Evolutionary conservation across 2,888 invertebrate genomes (phyloP), one percentile per base, ranked within the genome.

Genomic region (Eupithecia vulgata): DNA sequence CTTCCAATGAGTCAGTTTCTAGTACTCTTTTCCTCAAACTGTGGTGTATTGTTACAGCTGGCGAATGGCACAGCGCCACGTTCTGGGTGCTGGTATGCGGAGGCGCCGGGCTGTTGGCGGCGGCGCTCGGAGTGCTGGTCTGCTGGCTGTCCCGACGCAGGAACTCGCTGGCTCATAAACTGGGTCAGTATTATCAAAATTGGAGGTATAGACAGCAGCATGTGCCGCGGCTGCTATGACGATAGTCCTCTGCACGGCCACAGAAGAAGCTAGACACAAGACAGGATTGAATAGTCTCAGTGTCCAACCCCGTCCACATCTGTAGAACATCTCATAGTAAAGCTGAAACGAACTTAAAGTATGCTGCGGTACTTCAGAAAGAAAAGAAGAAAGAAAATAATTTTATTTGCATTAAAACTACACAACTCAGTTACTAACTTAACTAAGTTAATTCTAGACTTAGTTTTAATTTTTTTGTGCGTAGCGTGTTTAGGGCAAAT

Each of bases 71-170:
- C 80, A 87, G 88, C 70, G 81, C 86, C 3, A 81, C 87, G 7
- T 85, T 92, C 73, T 94, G 94, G 94, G 81, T 90, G 82, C 77
- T 91, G 75, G 85, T 91, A 65, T 85, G 87, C 72, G 89, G 87
- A 0, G 88, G 85, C 12, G 84, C 84, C 1, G 85, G 81, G 17
- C 78, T 90, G 67, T 81, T 86, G 61, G 80, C 85, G 6, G 81
- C 82, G 45, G 81, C 84, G 57, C 84, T 94, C 17, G 89, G 82
- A 1, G 88, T 86, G 5, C 79, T 92, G 74, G 91, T 87, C 15
- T 94, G 93, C 87, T 94, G 93, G 93, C 82, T 91, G 68, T 86
- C 88, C 8, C 86, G 90, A 3, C 88, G 93, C 15, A 84, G 90
- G 71, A 88, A 85, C 79, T 84, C 89, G 70, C 88, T 94, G n/a